Percentiles rank a stretch among this genome's conserved stretches.
Conservation (phyloP, 2,797 vertebrate species). For the Xyrichtys novacula region DNA sequence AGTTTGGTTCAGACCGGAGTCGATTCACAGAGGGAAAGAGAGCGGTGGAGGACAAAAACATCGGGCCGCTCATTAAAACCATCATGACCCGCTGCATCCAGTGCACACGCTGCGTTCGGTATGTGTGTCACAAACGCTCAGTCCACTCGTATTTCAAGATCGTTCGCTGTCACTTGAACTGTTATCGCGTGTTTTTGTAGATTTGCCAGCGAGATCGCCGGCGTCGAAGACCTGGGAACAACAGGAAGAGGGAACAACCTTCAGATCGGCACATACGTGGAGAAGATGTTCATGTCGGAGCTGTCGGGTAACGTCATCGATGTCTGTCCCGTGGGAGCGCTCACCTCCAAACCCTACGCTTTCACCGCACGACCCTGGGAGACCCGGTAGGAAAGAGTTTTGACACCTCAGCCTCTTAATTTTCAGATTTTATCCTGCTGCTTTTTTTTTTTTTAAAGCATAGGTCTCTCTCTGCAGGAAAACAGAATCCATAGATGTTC, state of each 20-base stretch:
- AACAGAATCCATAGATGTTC: constrained; percentile 95
- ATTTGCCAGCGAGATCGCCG: constrained; percentile 97
- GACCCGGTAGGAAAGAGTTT: constrained; percentile 87
- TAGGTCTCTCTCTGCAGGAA: constrained; percentile 86
- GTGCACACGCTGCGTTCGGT: constrained; percentile 98
- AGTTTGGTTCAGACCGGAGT: constrained; percentile 97
- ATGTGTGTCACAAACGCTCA: constrained; percentile 1
- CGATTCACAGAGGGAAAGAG: constrained; percentile 94
- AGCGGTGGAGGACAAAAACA: constrained; percentile 98
- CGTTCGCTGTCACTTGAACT: no score
- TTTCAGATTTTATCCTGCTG: no score
- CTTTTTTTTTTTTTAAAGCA: no score
- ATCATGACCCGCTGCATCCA: constrained; percentile 99
- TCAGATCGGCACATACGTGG: constrained; percentile 97
- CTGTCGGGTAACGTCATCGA: constrained; percentile 97
- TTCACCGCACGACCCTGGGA: constrained; percentile 98
- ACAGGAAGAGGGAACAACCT: constrained; percentile 96
- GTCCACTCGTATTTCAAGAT: neutral
- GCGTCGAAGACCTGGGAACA: constrained; percentile 97
- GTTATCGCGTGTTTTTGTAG: constrained; percentile 78
- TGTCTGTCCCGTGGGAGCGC: constrained; percentile 96
- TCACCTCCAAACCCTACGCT: constrained; percentile 98
- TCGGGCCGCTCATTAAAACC: constrained; percentile 97
- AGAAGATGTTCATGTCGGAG: constrained; percentile 99
- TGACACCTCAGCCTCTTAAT: neutral